These are phyloP conservation scores for Lithobates sylvaticus DNA, from an alignment of 2,797 vertebrate species.

Conservation along the genomic window DNA sequence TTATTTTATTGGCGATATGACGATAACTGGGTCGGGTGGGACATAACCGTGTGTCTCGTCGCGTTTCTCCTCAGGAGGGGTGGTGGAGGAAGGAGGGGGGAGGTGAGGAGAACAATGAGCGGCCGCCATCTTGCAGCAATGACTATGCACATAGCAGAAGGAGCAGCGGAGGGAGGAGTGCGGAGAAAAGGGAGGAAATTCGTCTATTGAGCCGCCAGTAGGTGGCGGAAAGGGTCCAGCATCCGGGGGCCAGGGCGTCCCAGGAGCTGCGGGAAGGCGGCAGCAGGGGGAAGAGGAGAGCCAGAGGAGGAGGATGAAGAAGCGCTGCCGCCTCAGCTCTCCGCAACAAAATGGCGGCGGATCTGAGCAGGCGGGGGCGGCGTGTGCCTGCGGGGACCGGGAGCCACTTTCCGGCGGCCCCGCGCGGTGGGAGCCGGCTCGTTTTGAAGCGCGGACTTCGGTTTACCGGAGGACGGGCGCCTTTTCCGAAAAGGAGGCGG, in stretches of 20 bases:
- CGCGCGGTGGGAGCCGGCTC: neutral
- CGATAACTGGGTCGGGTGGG: neutral
- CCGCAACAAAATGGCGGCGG: slow-evolving; percentile 60
- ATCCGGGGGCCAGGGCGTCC: slow-evolving; percentile 60
- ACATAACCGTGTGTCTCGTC: neutral
- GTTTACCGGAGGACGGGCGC: neutral
- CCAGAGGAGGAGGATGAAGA: slow-evolving; percentile 51
- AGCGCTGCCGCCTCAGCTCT: slow-evolving; percentile 39
- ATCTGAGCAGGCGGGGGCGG: slow-evolving; percentile 53
- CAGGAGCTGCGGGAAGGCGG: slow-evolving; percentile 56
- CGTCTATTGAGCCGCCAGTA: slow-evolving; percentile 41
- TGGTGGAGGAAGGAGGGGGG: neutral
- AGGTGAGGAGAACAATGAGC: slow-evolving; percentile 11
- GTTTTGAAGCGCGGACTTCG: neutral
- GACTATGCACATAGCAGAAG: slow-evolving; percentile 40
- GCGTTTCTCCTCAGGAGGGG: neutral
- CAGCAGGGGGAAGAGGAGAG: slow-evolving; percentile 52
- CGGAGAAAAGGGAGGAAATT: slow-evolving; percentile 14
- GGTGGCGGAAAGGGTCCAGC: slow-evolving; percentile 44
- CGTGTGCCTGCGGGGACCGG: slow-evolving; percentile 39
- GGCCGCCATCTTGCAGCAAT: slow-evolving; percentile 49
- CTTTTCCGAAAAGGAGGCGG: neutral
- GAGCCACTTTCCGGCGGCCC: neutral
- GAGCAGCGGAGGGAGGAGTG: slow-evolving; percentile 8
- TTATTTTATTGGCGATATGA: neutral